Evolutionary conservation across 2,888 invertebrate species (phyloP).

Genomic region (Drosophila bunnanda): DNA sequence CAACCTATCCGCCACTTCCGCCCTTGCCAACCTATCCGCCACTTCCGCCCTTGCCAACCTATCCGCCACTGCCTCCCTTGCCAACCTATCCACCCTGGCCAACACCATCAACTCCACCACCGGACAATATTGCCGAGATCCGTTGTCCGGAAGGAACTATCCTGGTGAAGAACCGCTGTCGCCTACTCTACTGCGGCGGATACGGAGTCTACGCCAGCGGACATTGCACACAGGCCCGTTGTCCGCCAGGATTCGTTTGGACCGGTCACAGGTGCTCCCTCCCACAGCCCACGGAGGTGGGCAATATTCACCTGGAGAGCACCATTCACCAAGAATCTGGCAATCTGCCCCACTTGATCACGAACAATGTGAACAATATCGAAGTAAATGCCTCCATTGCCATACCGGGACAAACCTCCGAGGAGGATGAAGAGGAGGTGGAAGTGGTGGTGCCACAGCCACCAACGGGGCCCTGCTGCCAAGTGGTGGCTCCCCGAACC

Average conservation of each 20-base stretch:
- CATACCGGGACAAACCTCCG: slow-evolving; percentile 34
- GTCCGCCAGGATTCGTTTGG: slow-evolving; percentile 75
- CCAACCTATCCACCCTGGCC: slow-evolving; percentile 5
- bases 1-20: slow-evolving; percentile 7
- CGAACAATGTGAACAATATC: slow-evolving; percentile 69
- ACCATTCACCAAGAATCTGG: slow-evolving; percentile 50
- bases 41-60: slow-evolving; percentile 11
- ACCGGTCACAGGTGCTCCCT: slow-evolving; percentile 61
- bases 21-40: slow-evolving; percentile 6
- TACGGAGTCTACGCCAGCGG: slow-evolving; percentile 54
- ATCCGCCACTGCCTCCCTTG: slow-evolving; percentile 12
- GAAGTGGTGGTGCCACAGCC: slow-evolving; percentile 7
- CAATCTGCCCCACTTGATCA: slow-evolving; percentile 38
- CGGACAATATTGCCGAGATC: slow-evolving; percentile 24
- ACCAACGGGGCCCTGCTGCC: slow-evolving; percentile 63
- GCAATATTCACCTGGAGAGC: slow-evolving; percentile 49
- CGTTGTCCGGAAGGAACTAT: slow-evolving; percentile 68
- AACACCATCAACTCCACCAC: slow-evolving; percentile 23
- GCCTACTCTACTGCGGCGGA: slow-evolving; percentile 67
- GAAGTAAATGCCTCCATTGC: slow-evolving; percentile 58
- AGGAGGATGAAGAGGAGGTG: slow-evolving; percentile 26
- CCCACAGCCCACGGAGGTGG: slow-evolving; percentile 48
- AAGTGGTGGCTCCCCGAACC: slow-evolving; percentile 70
- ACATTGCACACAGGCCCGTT: slow-evolving; percentile 61
- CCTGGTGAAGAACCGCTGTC: slow-evolving; percentile 59